Conservation (phyloP, 1,140 invertebrate genomes). For the Bombus sibiricus region DNA sequence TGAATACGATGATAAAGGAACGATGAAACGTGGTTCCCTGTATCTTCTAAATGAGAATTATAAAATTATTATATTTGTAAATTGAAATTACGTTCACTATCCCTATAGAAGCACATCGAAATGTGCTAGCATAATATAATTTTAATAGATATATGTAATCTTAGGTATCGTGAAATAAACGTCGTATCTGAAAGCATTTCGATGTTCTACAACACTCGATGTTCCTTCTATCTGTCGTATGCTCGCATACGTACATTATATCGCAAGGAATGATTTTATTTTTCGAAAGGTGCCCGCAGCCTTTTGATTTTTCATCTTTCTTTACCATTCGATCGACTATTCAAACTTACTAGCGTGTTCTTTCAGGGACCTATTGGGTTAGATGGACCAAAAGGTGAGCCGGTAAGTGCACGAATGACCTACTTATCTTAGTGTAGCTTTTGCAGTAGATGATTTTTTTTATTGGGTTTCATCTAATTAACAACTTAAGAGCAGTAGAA, state of each 20-base stretch:
- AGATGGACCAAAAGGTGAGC: slow-evolving; percentile 96
- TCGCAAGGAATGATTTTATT: slow-evolving; percentile 56
- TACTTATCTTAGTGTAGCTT: slow-evolving; percentile 22
- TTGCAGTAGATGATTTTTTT: not conserved
- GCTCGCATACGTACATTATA: slow-evolving; percentile 49
- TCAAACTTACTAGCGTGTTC: slow-evolving; percentile 56
- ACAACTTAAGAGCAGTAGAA: not conserved
- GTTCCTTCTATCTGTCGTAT: slow-evolving; percentile 50
- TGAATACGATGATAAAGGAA: not conserved
- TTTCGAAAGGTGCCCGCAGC: slow-evolving; percentile 47
- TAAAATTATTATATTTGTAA: not conserved
- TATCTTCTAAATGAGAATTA: not conserved
- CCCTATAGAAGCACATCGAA: not conserved
- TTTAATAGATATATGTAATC: not conserved
- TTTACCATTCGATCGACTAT: slow-evolving; percentile 14
- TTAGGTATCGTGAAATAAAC: not conserved
- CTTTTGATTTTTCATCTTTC: slow-evolving; percentile 63
- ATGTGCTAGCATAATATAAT: not conserved
- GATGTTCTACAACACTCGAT: slow-evolving; percentile 20
- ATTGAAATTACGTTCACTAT: not conserved
- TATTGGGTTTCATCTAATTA: not conserved
- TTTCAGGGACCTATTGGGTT: slow-evolving; percentile 96
- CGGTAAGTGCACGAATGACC: slow-evolving; percentile 85
- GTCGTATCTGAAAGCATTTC: slow-evolving; percentile 75
- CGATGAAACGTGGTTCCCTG: not conserved